Percentiles rank a stretch among this genome's conserved stretches.
Evolutionary conservation across 2,113 vertebrate genomes (phyloP).

Genomic region (Panthera leo): DNA sequence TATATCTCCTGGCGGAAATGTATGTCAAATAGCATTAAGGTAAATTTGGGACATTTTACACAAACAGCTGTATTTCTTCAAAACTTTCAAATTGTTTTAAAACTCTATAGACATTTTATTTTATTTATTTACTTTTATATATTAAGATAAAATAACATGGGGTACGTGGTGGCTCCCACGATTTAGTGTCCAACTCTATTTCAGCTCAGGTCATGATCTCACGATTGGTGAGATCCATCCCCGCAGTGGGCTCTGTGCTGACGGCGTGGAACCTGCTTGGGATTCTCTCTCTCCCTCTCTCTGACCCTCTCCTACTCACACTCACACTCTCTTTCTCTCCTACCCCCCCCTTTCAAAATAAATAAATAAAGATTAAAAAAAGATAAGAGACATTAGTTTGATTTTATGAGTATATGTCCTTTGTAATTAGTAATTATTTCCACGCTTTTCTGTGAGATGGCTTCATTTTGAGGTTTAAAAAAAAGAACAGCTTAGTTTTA

Average conservation of each 20-base stretch:
- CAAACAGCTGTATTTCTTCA: background rate
- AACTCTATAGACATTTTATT: background rate
- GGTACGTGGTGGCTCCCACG: too few relatives aligned
- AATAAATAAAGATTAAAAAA: too few relatives aligned
- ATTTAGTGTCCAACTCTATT: too few relatives aligned
- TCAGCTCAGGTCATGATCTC: too few relatives aligned
- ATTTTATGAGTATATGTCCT: background rate
- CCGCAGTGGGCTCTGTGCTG: too few relatives aligned
- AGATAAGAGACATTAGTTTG: background rate
- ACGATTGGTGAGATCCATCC: too few relatives aligned
- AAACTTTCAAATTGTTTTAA: constrained; percentile 30
- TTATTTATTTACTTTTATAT: background rate
- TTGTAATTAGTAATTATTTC: background rate
- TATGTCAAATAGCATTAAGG: background rate
- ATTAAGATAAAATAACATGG: background rate
- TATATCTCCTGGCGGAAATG: background rate
- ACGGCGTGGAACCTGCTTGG: too few relatives aligned
- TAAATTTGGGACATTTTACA: constrained; percentile 11
- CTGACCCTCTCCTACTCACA: too few relatives aligned
- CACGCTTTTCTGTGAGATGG: background rate
- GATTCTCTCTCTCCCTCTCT: too few relatives aligned
- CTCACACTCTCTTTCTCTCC: too few relatives aligned
- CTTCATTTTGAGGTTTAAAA: background rate
- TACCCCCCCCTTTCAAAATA: too few relatives aligned
- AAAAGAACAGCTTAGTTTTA: background rate